Conservation (phyloP, 2,113 vertebrate species). For the Indicator indicator region DNA sequence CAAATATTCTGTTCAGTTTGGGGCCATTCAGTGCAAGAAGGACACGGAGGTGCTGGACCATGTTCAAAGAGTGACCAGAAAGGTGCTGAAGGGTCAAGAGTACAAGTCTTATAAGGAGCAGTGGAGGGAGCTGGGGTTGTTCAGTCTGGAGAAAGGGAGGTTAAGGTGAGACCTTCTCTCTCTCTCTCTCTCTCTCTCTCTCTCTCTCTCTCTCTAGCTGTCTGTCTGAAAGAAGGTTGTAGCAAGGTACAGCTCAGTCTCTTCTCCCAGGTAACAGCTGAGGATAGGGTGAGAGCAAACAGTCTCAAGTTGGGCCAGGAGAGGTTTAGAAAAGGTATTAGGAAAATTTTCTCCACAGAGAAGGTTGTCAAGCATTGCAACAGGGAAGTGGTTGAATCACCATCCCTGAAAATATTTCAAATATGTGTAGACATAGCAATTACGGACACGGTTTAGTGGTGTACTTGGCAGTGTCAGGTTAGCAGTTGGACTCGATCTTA, state of each 20-base stretch:
- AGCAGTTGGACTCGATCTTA: accelerated
- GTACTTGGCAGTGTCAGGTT: neutral
- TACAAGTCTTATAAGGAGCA: accelerated
- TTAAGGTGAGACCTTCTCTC: neutral
- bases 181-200: no score
- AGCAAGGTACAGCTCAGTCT: neutral
- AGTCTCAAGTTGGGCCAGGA: neutral
- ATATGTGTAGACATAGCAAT: accelerated
- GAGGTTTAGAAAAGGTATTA: neutral
- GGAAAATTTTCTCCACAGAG: neutral
- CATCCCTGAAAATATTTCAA: neutral
- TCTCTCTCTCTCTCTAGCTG: neutral
- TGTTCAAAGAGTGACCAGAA: neutral
- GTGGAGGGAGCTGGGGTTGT: neutral
- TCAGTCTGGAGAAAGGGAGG: neutral
- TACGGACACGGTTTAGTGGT: neutral
- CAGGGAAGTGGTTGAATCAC: accelerated
- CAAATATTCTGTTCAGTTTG: neutral
- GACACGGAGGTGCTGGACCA: accelerated
- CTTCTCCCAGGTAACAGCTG: neutral
- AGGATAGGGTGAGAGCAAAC: neutral
- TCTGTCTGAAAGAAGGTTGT: neutral
- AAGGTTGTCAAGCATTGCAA: neutral
- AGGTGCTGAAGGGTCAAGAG: neutral
- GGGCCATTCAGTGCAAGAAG: neutral